Evolutionary conservation across 2,888 invertebrate species (phyloP), one percentile per base, ranked within the genome.

Genomic region (Pristionchus entomophagus): DNA sequence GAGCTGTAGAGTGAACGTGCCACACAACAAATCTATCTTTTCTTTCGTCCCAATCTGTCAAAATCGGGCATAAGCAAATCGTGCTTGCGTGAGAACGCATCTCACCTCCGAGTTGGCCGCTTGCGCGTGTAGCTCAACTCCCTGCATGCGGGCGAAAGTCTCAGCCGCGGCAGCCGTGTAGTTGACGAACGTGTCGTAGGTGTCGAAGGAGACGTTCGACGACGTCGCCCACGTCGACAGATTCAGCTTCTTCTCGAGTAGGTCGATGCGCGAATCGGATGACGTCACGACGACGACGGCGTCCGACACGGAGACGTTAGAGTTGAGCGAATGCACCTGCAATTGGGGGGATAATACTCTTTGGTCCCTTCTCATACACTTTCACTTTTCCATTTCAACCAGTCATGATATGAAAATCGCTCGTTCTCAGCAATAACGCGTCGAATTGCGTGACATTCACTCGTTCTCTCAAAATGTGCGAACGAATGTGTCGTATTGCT

Each of bases 181-280:
- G 56, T 85, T 85, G 85, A 85, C 85, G 38, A 85, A 85, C 4
- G 85, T 77, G 53, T 85, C 77, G 26, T 19, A 85, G 45, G 73
- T 85, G 77, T 85, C 85, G 53, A 85, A 85, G n/a, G 85, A 85
- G 35, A 85, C 85, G 29, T 85, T 73, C n/a, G 85, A 85, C 1
- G 73, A 51, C 35, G 73, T 56, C 53, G 85, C 85, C 85, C 85
- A 85, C 14, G 77, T 85, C 17, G 85, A 53, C 26, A 77, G 38
- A 77, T 85, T 85, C 53, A 85, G 41, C 29, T 77, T 51, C 53
- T 77, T 85, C 56, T 85, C 85, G 26, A 38, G 29, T 22, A 85
- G 41, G 26, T 85, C 85, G 12, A 85, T 85, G 8, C 85, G 73
- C 1, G 85, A 85, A 35, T 85, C 85, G 2, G 73, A 56, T 41